phyloP scores from a whole-genome alignment of 2,113 vertebrate species.

The Nematolebias whitei region DNA sequence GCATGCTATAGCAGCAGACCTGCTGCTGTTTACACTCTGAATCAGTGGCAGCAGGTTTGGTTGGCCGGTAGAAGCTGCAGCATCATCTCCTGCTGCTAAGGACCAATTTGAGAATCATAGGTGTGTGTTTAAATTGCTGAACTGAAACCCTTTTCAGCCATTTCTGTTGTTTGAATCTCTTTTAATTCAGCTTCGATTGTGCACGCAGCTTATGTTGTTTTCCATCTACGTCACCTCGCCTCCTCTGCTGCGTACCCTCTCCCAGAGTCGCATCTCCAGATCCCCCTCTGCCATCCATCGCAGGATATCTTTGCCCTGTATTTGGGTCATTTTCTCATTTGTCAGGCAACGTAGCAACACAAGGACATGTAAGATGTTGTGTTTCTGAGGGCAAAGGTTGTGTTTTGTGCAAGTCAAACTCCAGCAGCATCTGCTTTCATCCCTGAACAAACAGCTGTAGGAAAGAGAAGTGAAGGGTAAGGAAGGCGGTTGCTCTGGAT shows the following conservation, averaged over 20 bases:
- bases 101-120: not conserved
- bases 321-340: constrained; percentile 47
- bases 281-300: not conserved
- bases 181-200: not conserved
- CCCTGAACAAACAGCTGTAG: constrained; percentile 24
- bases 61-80: constrained; percentile 49
- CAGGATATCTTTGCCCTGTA: constrained; percentile 31
- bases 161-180: not conserved
- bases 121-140: not conserved
- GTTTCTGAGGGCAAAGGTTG: not conserved
- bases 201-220: not conserved
- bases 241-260: not conserved
- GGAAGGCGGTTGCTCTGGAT: not conserved
- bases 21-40: constrained; percentile 24
- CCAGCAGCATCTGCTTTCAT: constrained; percentile 6
- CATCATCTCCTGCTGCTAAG: constrained; percentile 22
- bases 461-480: constrained; percentile 25
- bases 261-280: not conserved
- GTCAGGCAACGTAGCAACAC: constrained; percentile 9
- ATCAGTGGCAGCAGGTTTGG: constrained; percentile 28
- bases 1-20: constrained; percentile 17
- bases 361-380: not conserved
- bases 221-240: not conserved
- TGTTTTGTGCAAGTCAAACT: not conserved
- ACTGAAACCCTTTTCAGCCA: not conserved